Evolutionary conservation across 2,113 vertebrate species (phyloP).

Genomic region (Siniperca knerii): DNA sequence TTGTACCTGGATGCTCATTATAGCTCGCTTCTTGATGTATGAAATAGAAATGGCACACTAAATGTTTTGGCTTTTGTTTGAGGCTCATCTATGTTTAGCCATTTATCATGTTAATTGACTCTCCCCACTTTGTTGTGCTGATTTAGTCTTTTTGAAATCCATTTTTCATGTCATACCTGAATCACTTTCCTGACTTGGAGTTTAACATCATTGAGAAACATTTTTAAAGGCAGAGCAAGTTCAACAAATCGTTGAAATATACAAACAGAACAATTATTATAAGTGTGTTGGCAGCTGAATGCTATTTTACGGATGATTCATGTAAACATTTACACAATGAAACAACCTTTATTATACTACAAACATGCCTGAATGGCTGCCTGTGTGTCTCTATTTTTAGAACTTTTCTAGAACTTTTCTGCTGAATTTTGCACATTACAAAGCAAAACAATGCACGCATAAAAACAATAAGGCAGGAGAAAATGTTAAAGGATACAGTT

Average conservation of each 20-base stretch:
- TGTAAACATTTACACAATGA: conserved; percentile 10
- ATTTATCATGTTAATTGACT: conserved; percentile 79
- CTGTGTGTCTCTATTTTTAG: background rate
- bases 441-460: background rate
- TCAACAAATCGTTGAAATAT: conserved; percentile 22
- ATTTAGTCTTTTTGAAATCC: conserved; percentile 64
- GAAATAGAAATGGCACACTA: conserved; percentile 63
- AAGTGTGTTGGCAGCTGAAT: conserved; percentile 19
- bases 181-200: conserved; percentile 38
- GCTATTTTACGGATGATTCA: conserved; percentile 52
- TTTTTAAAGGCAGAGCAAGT: conserved; percentile 18
- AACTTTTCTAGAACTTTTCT: background rate
- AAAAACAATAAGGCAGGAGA: background rate
- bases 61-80: conserved; percentile 77
- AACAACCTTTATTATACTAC: conserved; percentile 15
- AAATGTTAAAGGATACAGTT: background rate
- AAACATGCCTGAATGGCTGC: background rate
- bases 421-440: background rate
- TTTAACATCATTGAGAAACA: conserved; percentile 23
- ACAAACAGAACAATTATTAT: conserved; percentile 36
- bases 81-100: conserved; percentile 44
- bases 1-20: conserved; percentile 75
- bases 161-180: conserved; percentile 68
- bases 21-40: conserved; percentile 70
- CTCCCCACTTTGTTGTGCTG: conserved; percentile 68